A percentile compares a stretch with the other conserved stretches of the same genome.
These are phyloP conservation scores for Platygyra sinensis DNA, from an alignment of 64 coral and sea anemone genomes.

Conservation along the genomic window DNA sequence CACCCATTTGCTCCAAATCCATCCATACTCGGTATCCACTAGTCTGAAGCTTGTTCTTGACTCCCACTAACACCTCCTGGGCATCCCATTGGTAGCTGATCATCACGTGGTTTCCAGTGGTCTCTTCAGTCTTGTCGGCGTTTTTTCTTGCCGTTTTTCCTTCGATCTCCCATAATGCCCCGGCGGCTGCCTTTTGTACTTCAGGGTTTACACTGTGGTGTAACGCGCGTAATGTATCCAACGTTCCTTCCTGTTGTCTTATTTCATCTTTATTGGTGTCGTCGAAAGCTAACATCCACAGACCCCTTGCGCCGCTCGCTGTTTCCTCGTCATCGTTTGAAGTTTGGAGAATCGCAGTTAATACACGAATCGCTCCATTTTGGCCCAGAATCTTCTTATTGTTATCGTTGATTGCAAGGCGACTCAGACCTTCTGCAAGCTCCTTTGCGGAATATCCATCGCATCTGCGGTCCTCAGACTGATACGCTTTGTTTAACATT, in stretches of 20 bases:
- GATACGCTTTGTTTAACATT: constrained; percentile 3
- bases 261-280: constrained; percentile 47
- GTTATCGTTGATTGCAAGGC: constrained; percentile 23
- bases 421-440: constrained; percentile 42
- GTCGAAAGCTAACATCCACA: constrained; percentile 74
- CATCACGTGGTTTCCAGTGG: constrained; percentile 61
- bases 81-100: constrained; percentile 73
- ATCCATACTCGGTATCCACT: constrained; percentile 68
- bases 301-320: constrained; percentile 30
- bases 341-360: constrained; percentile 42
- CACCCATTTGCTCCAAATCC: constrained; percentile 69
- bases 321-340: constrained; percentile 36
- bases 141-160: constrained; percentile 21
- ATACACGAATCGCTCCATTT: constrained; percentile 38
- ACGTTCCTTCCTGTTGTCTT: constrained; percentile 19
- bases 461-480: constrained; percentile 6
- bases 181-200: constrained; percentile 60
- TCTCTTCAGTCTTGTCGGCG: not conserved
- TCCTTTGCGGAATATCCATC: constrained; percentile 43
- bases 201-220: constrained; percentile 20
- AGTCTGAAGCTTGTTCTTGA: constrained; percentile 54
- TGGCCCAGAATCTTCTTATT: constrained; percentile 35
- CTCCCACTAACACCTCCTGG: constrained; percentile 27
- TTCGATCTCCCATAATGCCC: constrained; percentile 69
- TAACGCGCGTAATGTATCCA: constrained; percentile 12